Evolutionary conservation across 2,797 vertebrate species (phyloP), one percentile per base, ranked within the genome.

Genomic region (Acipenser ruthenus): DNA sequence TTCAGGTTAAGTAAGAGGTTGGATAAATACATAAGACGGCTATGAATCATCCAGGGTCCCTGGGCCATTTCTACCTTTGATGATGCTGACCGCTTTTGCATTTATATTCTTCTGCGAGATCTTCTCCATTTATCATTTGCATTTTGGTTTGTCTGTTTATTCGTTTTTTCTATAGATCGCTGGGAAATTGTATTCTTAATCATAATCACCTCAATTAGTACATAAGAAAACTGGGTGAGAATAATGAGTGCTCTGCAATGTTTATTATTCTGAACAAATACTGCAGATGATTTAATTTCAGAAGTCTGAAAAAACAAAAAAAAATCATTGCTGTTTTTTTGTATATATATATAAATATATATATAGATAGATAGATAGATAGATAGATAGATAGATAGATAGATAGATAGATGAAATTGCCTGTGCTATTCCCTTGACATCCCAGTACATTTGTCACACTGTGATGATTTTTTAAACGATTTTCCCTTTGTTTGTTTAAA

Each of bases 141-240:
- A 63, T 67, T 13, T 23, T 65, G 61, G 63, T 60, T 65, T 61
- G 37, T 56, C 61, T 68, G 70, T 66, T 50, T 49, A 64, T 64
- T 62, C 66, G 55, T 49, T 49, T 68, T 63, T 66, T 15, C 4
- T 37, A 37, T 37, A 56, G 64, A 56, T 65, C 67, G 66, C 18
- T 51, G 58, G 58, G n/a, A 66, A 70, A 64, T 62, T 6, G 11
- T 52, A 52, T 49, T 71, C 61, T 72, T 7, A 51, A 11, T 64
- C 62, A 65, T 69, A 65, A 74, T 63, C 50, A 67, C 66, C 67
- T 67, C 49, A 67, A 65, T 72, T 69, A 68, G 65, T 67, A 37
- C 55, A 55, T 53, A 58, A 62, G 63, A 48, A 73, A 12, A 68
- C 12, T 51, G 6, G 58, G 55, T 13, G 50, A 49, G 53, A 63